Percentiles rank a stretch among this genome's conserved stretches.
These are phyloP conservation scores for Rhodophaea formosa DNA, from an alignment of 2,888 invertebrate genomes.

Conservation along the genomic window DNA sequence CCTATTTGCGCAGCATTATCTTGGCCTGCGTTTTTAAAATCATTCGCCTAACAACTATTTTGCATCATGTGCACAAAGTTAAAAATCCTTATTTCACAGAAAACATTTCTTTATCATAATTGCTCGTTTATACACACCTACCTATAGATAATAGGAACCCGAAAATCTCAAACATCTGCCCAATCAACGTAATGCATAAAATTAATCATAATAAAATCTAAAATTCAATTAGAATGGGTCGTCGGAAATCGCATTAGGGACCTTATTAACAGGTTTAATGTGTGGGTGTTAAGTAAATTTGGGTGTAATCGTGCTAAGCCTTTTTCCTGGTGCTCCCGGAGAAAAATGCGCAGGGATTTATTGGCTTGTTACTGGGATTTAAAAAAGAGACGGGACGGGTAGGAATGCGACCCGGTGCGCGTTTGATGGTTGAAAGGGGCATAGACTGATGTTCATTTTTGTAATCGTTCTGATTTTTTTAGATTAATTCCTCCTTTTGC, in stretches of 20 bases:
- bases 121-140: slow-evolving; percentile 37
- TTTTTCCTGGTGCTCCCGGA: slow-evolving; percentile 55
- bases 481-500: slow-evolving; percentile 35
- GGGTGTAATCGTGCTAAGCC: slow-evolving; percentile 77
- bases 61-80: too few relatives aligned
- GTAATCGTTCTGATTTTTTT: slow-evolving; percentile 58
- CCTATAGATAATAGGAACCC: slow-evolving; percentile 20
- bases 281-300: slow-evolving; percentile 81
- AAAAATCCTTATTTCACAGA: too few relatives aligned
- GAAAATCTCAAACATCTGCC: slow-evolving; percentile 29
- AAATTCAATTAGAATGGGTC: slow-evolving; percentile 71
- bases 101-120: slow-evolving; percentile 25
- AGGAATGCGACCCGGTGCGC: slow-evolving; percentile 59
- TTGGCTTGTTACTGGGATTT: slow-evolving; percentile 81
- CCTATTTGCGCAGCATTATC: too few relatives aligned
- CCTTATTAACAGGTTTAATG: slow-evolving; percentile 74
- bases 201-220: slow-evolving; percentile 65
- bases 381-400: slow-evolving; percentile 66
- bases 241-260: slow-evolving; percentile 69
- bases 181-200: slow-evolving; percentile 47
- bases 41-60: too few relatives aligned
- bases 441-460: slow-evolving; percentile 65
- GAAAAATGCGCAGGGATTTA: slow-evolving; percentile 78
- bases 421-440: slow-evolving; percentile 60
- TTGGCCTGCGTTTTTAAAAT: too few relatives aligned